phyloP scores from a whole-genome alignment of 2,888 invertebrate species.

The Leucophenga montana region DNA sequence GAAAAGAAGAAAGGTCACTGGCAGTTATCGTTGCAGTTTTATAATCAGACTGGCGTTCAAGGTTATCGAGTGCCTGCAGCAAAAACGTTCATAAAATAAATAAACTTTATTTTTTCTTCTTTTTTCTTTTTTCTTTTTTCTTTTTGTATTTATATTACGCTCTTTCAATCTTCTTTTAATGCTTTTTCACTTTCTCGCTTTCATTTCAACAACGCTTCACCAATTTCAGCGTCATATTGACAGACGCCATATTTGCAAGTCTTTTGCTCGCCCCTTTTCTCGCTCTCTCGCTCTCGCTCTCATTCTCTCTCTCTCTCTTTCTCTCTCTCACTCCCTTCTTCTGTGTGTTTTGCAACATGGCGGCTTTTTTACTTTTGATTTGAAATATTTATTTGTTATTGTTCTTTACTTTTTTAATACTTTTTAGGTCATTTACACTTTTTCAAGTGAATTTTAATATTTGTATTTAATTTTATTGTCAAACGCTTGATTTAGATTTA shows the following conservation, averaged over 20 bases:
- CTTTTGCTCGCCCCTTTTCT: no score
- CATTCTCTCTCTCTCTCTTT: no score
- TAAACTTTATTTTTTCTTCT: not conserved
- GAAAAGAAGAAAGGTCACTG: conserved; percentile 55
- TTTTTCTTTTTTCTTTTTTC: not conserved
- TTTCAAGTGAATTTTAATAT: not conserved
- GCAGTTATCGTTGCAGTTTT: conserved; percentile 71
- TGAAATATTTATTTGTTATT: conserved; percentile 11
- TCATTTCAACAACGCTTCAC: not conserved
- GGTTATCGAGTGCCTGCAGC: conserved; percentile 49
- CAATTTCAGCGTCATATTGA: not conserved
- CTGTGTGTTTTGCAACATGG: conserved; percentile 7
- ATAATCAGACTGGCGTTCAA: conserved; percentile 68
- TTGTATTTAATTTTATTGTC: conserved; percentile 14
- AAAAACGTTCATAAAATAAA: not conserved
- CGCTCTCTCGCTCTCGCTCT: no score
- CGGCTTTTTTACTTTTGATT: conserved; percentile 14
- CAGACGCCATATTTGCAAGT: conserved; percentile 7
- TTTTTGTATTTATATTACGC: not conserved
- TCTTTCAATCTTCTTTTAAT: not conserved
- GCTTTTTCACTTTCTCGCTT: not conserved
- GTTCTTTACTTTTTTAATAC: not conserved
- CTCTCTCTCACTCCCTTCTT: no score
- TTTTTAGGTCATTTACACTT: conserved; percentile 15
- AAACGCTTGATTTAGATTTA: conserved; percentile 19